Evolutionary conservation across 2,797 vertebrate species (phyloP), one percentile per base, ranked within the genome.

Genomic region (Varecia variegata): DNA sequence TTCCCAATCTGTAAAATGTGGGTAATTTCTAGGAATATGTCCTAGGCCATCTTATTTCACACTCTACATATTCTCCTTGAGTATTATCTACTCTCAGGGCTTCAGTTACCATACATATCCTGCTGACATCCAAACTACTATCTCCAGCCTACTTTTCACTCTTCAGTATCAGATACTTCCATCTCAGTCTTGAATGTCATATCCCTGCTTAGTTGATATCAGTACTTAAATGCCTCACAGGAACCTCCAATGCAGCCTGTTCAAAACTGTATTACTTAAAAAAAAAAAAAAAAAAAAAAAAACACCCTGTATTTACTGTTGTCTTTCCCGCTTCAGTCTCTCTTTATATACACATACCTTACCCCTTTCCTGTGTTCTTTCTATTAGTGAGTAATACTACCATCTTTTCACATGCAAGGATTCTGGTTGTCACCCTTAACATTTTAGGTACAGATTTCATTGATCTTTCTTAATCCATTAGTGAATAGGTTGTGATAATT

Each of bases 261-360:
- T 93, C 67, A 93, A 85, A 92, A 68, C 67, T 47, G 18, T 92
- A 68, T 86, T 96, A 90, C 17, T 84, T 80, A 71, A 54, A 70
- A 62, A 14, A 67, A 92, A 92, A 67, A 92, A 92, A 8, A 71
- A 62, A 70, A 62, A 4, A 56, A 21, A 79, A 54, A 70, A 65
- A 5, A 25, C 8, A 23, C 56, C 70, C 35, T 27, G 8, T 71
- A 54, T 74, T 38, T 90, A 17, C 47, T 68, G 0, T 87, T 84
- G 27, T 43, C 17, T 35, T 94, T 93, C 21, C 38, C 27, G 14
- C 76, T 90, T 54, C 25, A 35, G 5, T 77, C 11, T 47, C 18
- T 88, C 4, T 85, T 5, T 18, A 60, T 35, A 38, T 7, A 9
- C 1, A 56, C 9, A 52, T 15, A 17, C 11, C 21, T 94, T 47